Evolutionary conservation across 2,113 vertebrate genomes (phyloP).

Genomic region (Montifringilla adamsi): DNA sequence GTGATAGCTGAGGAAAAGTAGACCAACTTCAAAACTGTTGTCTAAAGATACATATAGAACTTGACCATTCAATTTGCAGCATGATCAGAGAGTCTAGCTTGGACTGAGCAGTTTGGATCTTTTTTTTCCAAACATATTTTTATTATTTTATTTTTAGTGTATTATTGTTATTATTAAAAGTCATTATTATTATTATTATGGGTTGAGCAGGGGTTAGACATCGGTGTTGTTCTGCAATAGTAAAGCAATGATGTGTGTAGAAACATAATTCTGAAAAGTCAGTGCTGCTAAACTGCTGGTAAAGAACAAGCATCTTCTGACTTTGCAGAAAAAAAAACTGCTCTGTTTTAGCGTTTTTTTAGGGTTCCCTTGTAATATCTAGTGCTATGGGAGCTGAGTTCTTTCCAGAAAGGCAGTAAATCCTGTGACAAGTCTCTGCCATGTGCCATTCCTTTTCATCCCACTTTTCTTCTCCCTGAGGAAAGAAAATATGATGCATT

Average conservation of each 20-base stretch:
- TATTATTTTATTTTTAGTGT: background rate
- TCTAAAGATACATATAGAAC: background rate
- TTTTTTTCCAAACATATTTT: background rate
- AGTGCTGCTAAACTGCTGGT: background rate
- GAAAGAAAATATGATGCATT: background rate
- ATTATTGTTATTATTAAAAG: background rate
- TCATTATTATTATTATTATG: background rate
- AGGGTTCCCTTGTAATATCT: background rate
- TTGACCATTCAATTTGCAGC: background rate
- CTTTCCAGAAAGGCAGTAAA: background rate
- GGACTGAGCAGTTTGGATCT: background rate
- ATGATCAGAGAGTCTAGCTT: background rate
- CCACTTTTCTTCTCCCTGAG: background rate
- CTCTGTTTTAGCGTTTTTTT: background rate
- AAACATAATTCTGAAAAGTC: background rate
- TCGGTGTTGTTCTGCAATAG: background rate
- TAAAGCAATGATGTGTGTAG: background rate
- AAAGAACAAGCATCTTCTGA: background rate
- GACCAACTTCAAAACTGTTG: background rate
- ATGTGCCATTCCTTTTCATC: background rate
- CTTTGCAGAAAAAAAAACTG: background rate
- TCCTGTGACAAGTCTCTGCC: background rate
- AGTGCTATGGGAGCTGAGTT: background rate
- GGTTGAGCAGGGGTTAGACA: background rate
- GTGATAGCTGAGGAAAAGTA: background rate